Base-by-base conservation (phyloP, 2,888 invertebrate species). In the Drepanosiphum platanoidis region DNA sequence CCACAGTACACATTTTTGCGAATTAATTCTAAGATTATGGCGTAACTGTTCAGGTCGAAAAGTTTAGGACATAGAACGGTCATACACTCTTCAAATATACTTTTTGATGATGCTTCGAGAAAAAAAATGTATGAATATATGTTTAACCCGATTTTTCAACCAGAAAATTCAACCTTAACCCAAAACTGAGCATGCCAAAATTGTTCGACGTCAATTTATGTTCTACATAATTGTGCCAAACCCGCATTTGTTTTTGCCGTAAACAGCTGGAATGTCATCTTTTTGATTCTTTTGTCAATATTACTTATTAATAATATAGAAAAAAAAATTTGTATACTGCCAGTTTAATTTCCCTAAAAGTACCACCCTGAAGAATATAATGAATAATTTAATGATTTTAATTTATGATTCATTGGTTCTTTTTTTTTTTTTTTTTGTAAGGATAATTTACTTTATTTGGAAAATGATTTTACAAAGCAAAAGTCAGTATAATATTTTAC, bases 161-260 rank as follows among this genome's bases (percentile, higher is more conserved):
- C 81, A 71, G 13, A 81, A 71, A 30, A 22, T 70, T 71, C 36
- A 81, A 81, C 81, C 71, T 81, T 61, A 81, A 71, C 71, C 71
- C 32, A 81, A 72, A 81, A 81, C 39, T 61, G n/a, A 72, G 39
- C 42, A 72, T 61, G 81, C 81, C 81, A 81, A 81, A 72, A 81
- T 72, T n/a, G 30, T 81, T 72, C 61, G 32, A 30, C 58, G 22
- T 81, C 22, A 81, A 61, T 81, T 61, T 71, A 39, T 81, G 39
- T 15, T 42, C n/a, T 7, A 72, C 39, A 34, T 70, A 61, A 72
- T 61, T 81, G 71, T 81, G 71, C 81, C 71, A 81, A 81, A 71
- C 71, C 42, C 36, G 9, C 30, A 52, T 80, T 30, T 3, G 39
- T 81, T 71, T 72, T 39, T 72, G 32, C 58, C 39, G 22, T 81